Conservation (phyloP, 64 coral and sea anemone species). For the Pocillopora verrucosa region DNA sequence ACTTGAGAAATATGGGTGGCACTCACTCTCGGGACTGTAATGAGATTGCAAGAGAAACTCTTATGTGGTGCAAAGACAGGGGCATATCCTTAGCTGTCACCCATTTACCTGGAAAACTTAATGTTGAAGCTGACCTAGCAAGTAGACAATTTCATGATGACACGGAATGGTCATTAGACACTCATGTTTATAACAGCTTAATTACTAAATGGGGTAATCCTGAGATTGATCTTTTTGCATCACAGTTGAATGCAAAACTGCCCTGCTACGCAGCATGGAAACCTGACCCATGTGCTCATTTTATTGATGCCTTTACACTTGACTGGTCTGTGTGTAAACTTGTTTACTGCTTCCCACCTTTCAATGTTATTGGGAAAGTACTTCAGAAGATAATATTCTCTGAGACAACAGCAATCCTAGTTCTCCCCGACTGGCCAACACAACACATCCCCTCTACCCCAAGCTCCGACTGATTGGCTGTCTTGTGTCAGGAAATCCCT, state of each 20-base stretch:
- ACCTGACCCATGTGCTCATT: conserved; percentile 38
- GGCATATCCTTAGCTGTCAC: conserved; percentile 1
- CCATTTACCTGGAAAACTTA: conserved; percentile 48
- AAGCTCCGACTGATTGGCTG: conserved; percentile 61
- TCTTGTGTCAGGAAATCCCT: conserved; percentile 62
- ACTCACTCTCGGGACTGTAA: conserved; percentile 26
- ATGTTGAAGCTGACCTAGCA: conserved; percentile 45
- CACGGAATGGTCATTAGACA: conserved; percentile 42
- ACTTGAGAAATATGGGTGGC: conserved; percentile 41
- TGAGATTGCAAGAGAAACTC: conserved; percentile 37
- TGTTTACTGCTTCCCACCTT: conserved; percentile 13
- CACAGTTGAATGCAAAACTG: conserved; percentile 36
- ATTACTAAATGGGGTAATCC: conserved; percentile 5
- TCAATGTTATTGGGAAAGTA: conserved; percentile 46
- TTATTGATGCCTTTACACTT: conserved; percentile 43
- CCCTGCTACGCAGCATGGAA: conserved; percentile 31
- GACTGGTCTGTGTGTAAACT: conserved; percentile 42
- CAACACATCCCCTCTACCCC: conserved; percentile 35
- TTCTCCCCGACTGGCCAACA: conserved; percentile 37
- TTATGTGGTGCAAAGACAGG: conserved; percentile 38
- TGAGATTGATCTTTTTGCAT: conserved; percentile 37
- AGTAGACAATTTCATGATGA: conserved; percentile 46
- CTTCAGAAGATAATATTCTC: conserved; percentile 13
- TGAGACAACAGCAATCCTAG: conserved; percentile 33
- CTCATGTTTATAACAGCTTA: not conserved